Evolutionary conservation across 2,888 invertebrate species (phyloP).

Genomic region (Chalcosyrphus nemorum): DNA sequence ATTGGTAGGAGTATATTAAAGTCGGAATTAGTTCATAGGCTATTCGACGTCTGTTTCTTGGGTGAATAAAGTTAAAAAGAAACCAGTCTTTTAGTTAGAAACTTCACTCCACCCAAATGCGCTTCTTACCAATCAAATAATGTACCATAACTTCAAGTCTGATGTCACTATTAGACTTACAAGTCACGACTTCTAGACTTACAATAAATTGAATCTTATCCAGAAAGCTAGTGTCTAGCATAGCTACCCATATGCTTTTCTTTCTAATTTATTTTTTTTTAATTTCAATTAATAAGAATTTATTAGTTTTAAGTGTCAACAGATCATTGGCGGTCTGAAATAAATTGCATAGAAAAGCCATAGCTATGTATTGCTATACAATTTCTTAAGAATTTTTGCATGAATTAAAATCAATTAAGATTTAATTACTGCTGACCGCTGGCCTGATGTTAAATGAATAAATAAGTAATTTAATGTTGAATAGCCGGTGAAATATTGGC

Average conservation of each 20-base stretch:
- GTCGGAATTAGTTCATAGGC: not conserved
- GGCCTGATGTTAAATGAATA: not conserved
- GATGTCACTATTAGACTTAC: too few relatives aligned
- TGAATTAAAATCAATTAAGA: constrained; percentile 27
- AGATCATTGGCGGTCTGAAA: not conserved
- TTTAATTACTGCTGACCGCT: constrained; percentile 7
- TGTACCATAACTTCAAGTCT: too few relatives aligned
- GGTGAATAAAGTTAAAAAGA: too few relatives aligned
- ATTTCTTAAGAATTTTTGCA: not conserved
- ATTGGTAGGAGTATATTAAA: too few relatives aligned
- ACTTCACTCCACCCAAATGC: too few relatives aligned
- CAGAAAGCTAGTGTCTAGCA: not conserved
- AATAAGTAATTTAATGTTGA: not conserved
- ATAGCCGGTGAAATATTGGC: not conserved
- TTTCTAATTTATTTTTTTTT: not conserved
- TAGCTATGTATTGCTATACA: not conserved
- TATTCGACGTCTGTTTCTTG: not conserved
- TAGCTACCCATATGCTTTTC: not conserved
- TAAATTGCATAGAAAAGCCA: not conserved
- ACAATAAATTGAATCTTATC: too few relatives aligned
- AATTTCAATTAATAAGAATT: not conserved
- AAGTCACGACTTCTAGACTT: too few relatives aligned
- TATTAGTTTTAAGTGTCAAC: not conserved
- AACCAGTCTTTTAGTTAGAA: too few relatives aligned
- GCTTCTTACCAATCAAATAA: too few relatives aligned